Evolutionary conservation across 2,113 vertebrate genomes (phyloP).

Genomic region (Epinephelus fuscoguttatus): DNA sequence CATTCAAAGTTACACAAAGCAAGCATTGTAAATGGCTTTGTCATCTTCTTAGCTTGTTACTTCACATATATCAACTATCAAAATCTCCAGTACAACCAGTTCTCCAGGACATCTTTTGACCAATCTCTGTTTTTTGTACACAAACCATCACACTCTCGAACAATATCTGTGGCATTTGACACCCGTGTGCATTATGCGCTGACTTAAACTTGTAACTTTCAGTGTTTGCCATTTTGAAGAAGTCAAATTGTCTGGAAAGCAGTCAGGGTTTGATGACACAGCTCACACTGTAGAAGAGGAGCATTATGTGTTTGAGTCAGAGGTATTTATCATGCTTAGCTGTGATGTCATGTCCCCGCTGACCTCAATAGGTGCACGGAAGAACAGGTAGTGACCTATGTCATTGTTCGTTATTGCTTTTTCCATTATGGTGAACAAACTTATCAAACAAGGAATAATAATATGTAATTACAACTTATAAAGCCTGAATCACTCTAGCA

Average conservation of each 20-base stretch:
- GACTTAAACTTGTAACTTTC: slow-evolving; percentile 46
- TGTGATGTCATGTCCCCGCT: background rate
- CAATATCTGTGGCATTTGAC: slow-evolving; percentile 42
- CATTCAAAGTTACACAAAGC: slow-evolving; percentile 39
- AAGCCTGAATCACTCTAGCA: background rate
- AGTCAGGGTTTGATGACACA: background rate
- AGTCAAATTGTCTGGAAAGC: slow-evolving; percentile 28
- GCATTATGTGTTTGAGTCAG: slow-evolving; percentile 16
- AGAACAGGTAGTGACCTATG: slow-evolving; percentile 13
- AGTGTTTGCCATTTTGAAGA: slow-evolving; percentile 32
- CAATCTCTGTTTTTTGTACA: slow-evolving; percentile 42
- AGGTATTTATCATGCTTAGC: slow-evolving; percentile 31
- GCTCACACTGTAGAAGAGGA: background rate
- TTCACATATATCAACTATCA: slow-evolving; percentile 44
- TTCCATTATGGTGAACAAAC: background rate
- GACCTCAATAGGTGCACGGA: background rate
- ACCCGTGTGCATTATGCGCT: background rate
- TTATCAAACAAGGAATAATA: background rate
- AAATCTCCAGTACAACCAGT: slow-evolving; percentile 23
- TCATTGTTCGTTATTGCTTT: background rate
- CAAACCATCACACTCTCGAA: slow-evolving; percentile 19
- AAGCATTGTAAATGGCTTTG: slow-evolving; percentile 19
- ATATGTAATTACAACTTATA: slow-evolving; percentile 22
- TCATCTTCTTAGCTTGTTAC: background rate
- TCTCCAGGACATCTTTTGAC: slow-evolving; percentile 14